Percentiles rank a stretch among this genome's conserved stretches.
These are phyloP conservation scores for Drosophila ironensis DNA, from an alignment of 1,140 invertebrate species.

Conservation along the genomic window DNA sequence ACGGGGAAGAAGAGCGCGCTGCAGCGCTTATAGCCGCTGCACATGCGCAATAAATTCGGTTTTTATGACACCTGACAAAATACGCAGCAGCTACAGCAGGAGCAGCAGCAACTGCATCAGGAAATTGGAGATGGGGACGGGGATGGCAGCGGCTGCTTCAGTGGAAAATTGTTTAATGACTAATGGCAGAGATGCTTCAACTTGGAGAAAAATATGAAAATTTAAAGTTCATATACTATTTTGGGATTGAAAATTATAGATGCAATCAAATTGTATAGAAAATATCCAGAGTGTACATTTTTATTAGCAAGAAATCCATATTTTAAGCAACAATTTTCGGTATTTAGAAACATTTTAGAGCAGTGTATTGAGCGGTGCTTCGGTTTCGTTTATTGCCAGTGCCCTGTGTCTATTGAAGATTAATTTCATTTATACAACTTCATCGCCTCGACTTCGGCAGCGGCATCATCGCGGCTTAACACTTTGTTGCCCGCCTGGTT, in stretches of 20 bases:
- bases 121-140: slow-evolving; percentile 7
- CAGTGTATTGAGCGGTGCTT: slow-evolving; percentile 20
- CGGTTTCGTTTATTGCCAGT: slow-evolving; percentile 75
- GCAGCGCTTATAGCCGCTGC: slow-evolving; percentile 54
- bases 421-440: slow-evolving; percentile 81
- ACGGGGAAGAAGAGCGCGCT: slow-evolving; percentile 37
- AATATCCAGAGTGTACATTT: too few species aligned
- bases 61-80: slow-evolving; percentile 82
- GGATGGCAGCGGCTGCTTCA: slow-evolving; percentile 61
- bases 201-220: not conserved
- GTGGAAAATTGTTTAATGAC: slow-evolving; percentile 77
- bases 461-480: slow-evolving; percentile 51
- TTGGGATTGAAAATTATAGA: too few species aligned
- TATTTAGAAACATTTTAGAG: too few species aligned
- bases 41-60: slow-evolving; percentile 81
- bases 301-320: too few species aligned
- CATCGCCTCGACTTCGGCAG: slow-evolving; percentile 57
- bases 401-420: slow-evolving; percentile 80
- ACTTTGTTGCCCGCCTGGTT: slow-evolving; percentile 70
- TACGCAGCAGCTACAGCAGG: slow-evolving; percentile 57
- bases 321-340: too few species aligned
- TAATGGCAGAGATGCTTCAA: slow-evolving; percentile 49
- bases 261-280: too few species aligned
- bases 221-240: too few species aligned
- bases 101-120: slow-evolving; percentile 11